Evolutionary conservation across 1,140 invertebrate species (phyloP), one percentile per base, ranked within the genome.

Genomic region (Asobara japonica): DNA sequence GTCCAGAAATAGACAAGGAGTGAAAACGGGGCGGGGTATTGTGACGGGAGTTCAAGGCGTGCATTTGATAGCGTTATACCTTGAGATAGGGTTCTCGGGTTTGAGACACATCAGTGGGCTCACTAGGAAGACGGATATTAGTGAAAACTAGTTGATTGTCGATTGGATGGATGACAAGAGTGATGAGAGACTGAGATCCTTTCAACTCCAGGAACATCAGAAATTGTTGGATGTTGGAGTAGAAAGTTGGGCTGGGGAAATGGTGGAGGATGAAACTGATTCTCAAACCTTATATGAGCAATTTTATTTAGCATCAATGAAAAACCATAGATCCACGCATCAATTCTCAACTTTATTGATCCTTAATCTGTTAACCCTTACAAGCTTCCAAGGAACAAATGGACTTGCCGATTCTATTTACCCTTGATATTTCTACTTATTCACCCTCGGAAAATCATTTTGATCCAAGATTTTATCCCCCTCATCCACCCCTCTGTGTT

Each of bases 51-150:
- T 64, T 74, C 76, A 71, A 82, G 82, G 81, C 83, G 82, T 87
- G 84, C 80, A 81, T 79, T 86, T 86, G 86, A 87, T 86, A 82
- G 84, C 80, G 82, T 80, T 84, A 85, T 83, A 80, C 79, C 77
- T 72, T 71, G 78, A 82, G 41, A 45, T 45, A 45, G 13, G 41
- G 41, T 11, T 45, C 41, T 1, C 5, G 13, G 41, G 81, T 79
- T 82, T 82, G 79, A 81, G 81, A 82, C 80, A 83, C 81, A 78
- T 75, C 78, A 79, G 80, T 72, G 75, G 41, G 41, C 51, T 74
- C 67, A 67, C 74, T 69, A 71, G 22, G 10, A 56, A 65, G 69
- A 56, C 29, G 69, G 62, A 71, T 71, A 71, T 71, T 70, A 38
- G 33, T 33, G 41, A 38, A 60, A 62, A 64, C 31, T 22, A 22